Base-by-base conservation (phyloP, 2,797 vertebrate species). In the Coendou prehensilis region DNA sequence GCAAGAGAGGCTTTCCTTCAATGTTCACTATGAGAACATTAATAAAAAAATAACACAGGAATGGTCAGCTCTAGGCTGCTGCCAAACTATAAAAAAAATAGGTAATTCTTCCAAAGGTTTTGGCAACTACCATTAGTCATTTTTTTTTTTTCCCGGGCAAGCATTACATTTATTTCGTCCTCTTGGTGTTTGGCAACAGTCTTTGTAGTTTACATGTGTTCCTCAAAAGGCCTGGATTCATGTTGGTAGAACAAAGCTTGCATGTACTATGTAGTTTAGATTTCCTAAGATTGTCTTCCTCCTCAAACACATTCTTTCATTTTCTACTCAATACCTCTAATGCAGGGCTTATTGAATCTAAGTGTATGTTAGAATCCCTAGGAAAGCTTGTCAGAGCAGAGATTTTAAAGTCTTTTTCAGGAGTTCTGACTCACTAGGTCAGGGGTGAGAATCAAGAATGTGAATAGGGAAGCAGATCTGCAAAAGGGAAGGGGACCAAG, bases 41-140 rank as follows among this genome's bases (percentile, higher is more conserved):
- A 96, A 97, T 94, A 92, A 97, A 94, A 86, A 86, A 45, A 52
- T 86, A 97, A 80, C 75, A 67, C 64, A 83, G 82, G 45, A 95
- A 89, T 54, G 67, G 67, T 63, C 84, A 96, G 50, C 81, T 84
- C 73, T 81, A 93, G 67, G 83, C 75, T 80, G 22, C 75, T 95
- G 57, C 13, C 81, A 92, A 97, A 86, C 88, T 84, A 30, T 79
- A 92, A 92, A 87, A 85, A 95, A 95, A 88, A 80, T 23, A 94
- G 61, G 64, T 91, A 73, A 89, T 97, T 95, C 59, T 90, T 97
- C 69, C 83, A 47, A 33, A 81, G 52, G n/a, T 84, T 79, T 92
- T 92, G 63, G 52, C 80, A 93, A 71, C 30, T 56, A 85, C 22
- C 89, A 85, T 97, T 73, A 89, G 15, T 97, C 88, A 94, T 91